Base-by-base conservation (phyloP, 2,797 vertebrate genomes). In the Cuculus canorus region DNA sequence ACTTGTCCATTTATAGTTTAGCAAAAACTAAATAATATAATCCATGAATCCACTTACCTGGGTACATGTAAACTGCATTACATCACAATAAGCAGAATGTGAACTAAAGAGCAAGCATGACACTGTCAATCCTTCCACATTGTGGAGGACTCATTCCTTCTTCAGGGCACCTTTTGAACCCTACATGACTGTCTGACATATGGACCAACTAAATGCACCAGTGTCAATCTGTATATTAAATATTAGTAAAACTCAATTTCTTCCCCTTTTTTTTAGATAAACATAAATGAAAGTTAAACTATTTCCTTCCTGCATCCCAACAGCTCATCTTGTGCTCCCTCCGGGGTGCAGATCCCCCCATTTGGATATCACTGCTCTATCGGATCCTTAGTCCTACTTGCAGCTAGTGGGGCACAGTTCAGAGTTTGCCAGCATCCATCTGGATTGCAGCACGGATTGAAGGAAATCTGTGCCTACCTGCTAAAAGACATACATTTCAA, bases 1-100 rank as follows among this genome's bases (percentile, higher is more conserved):
- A 28, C 35, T 86, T 64, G 13, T 43, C 48, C 30, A 48, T 71
- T 86, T 47, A 21, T 52, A 56, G 25, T 77, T 81, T 48, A 90
- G 43, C 71, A 64, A 81, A 91, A 93, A 53, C 10, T 28, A 71
- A 41, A 57, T 30, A 60, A 63, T 43, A 52, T 32, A 73, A 88
- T 77, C 77, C n/a, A 63, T 39, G 94, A 83, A 86, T 88, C 56
- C 77, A 92, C 53, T 86, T 86, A 86, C 80, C 11, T 35, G 48
- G 30, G 35, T 30, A 43, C 27, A 56, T 5, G 6, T 45, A 82
- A 69, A 90, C 41, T 53, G 35, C 52, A 82, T 41, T 30, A 60
- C 9, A 32, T 30, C 1, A 2, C 52, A 86, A 59, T 32, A 73
- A 3, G 1, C 21, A 80, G 54, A 57, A 82, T 80, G 56, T 7